Evolutionary conservation across 2,797 vertebrate species (phyloP), one percentile per base, ranked within the genome.

Genomic region (Liparis tanakae): DNA sequence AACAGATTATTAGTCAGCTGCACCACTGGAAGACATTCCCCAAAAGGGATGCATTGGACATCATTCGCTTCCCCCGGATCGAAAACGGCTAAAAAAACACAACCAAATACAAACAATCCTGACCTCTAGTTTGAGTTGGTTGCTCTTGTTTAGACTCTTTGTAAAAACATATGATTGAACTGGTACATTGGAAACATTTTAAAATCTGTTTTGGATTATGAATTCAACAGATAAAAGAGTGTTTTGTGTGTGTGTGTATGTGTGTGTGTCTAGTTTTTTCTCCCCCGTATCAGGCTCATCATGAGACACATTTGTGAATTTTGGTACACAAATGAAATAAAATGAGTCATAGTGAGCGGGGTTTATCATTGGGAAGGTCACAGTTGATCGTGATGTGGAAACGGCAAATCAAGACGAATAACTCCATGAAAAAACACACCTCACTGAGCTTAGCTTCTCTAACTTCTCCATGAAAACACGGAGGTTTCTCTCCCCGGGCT

Each of bases 21-120:
- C 30, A 72, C 72, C 37, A 39, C 60, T 25, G 43, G 60, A 72
- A 63, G 82, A 79, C 67, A 50, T 62, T 43, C 59, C 78, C 77
- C 75, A 43, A 74, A 74, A 86, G 79, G 78, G 81, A 80, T 1
- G 25, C 59, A 85, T 73, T 44, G 82, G 74, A 85, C 70, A 77
- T 84, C 54, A 43, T 83, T 80, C 0, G 0, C 51, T 39, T n/a
- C 17, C 10, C 12, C 4, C 30, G 10, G 46, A 67, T 65, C 34
- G n/a, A 81, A 78, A 81, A 46, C 25, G 10, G 4, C 33, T 37
- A 20, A 73, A 33, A 59, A 30, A 13, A 33, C 18, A 57, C 43
- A 25, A 74, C 48, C 46, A 48, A 9, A 48, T 18, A n/a, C 46
- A 18, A 73, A 59, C 33, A 58, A 14, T 2, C 9, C 43, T 56